phyloP scores from a whole-genome alignment of 2,113 vertebrate species.

The Urocolius indicus region DNA sequence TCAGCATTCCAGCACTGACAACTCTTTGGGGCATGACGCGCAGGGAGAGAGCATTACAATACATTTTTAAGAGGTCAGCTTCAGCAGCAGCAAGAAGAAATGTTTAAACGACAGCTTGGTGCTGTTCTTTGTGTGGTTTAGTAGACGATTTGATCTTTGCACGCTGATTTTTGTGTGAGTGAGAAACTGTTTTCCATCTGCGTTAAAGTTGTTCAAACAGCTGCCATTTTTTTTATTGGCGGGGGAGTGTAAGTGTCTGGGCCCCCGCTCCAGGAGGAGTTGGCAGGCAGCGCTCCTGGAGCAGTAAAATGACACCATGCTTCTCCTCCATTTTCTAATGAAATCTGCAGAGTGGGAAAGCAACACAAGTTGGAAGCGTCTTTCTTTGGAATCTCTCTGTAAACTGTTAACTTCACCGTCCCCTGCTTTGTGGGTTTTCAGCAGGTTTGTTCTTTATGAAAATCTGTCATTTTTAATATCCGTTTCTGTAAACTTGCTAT shows the following conservation, averaged over 20 bases:
- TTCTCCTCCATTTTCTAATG: constrained; percentile 77
- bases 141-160: not conserved
- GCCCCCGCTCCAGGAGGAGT: constrained; percentile 71
- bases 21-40: not conserved
- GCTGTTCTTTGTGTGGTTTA: constrained; percentile 10
- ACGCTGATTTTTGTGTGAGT: not conserved
- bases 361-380: constrained; percentile 75
- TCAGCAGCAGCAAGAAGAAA: not conserved
- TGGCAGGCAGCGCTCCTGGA: constrained; percentile 65
- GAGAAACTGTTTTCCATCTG: constrained; percentile 13
- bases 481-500: not conserved
- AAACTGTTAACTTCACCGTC: constrained; percentile 23
- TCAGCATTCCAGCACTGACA: constrained; percentile 43
- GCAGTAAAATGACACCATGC: constrained; percentile 78
- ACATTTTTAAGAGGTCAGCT: not conserved
- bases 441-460: constrained; percentile 69
- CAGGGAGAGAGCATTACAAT: not conserved
- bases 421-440: constrained; percentile 38
- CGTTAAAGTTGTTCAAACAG: constrained; percentile 54
- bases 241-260: constrained; percentile 53
- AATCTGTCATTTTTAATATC: not conserved
- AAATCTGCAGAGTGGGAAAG: constrained; percentile 75
- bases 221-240: constrained; percentile 53
- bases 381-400: constrained; percentile 66
- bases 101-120: not conserved